Evolutionary conservation across 2,888 invertebrate genomes (phyloP), one percentile per base, ranked within the genome.

Genomic region (Mycalesis mineus): DNA sequence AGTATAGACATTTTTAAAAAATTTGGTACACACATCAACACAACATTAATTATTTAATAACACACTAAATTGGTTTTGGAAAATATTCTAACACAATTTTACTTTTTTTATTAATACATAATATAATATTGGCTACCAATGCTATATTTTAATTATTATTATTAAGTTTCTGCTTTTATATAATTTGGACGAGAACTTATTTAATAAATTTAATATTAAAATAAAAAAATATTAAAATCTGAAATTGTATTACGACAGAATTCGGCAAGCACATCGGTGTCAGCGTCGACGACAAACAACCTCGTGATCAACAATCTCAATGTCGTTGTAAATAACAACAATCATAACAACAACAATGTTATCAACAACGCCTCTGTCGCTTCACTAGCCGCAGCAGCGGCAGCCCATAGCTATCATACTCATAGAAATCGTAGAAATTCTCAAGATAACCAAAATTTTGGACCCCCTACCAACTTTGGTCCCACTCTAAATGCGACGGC

Each of bases 241-340:
- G 11, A 37, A 29, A 36, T 53, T 45, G 36, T 54, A 14, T 50
- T 31, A 41, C 57, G 73, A 80, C 89, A 90, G 84, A 88, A 79
- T 70, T 79, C 88, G 61, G 81, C 90, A 65, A 85, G 85, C 68
- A 83, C 89, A 9, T 87, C 89, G 13, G 84, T 81, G 47, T 87
- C 90, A 53, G 90, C 90, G 62, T 90, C 90, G 59, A 87, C 90
- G 51, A 90, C 90, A 58, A 90, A 90, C 84, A 90, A 83, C 77
- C 78, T 91, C 63, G 86, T 88, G 68, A 89, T 88, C 82, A 90
- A 88, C 82, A 90, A 85, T 64, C 70, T 88, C 54, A 90, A 86
- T 71, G 90, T 88, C 72, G 90, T 89, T 64, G 91, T 87, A 52
- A 90, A 88, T 74, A 90, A 91, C 84, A 86, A 91, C 78, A 87